These are phyloP conservation scores for Cheumatopsyche charites DNA, from an alignment of 1,140 invertebrate species.

Conservation along the genomic window DNA sequence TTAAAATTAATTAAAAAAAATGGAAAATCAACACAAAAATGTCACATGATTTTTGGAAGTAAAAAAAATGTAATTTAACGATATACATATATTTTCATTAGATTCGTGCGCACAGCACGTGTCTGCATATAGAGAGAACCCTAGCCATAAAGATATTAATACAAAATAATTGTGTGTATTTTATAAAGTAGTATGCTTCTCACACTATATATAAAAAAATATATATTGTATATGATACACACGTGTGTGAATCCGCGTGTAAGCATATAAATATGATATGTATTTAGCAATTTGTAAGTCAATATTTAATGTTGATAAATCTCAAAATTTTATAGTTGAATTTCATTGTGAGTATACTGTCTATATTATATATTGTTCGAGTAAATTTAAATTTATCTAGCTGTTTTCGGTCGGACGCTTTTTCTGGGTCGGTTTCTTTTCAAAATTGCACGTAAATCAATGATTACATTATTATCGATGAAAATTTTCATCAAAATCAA, in stretches of 20 bases:
- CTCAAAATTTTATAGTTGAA: conserved; percentile 29
- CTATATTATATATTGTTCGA: conserved; percentile 1
- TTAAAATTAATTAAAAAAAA: too few relatives aligned
- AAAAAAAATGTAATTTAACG: too few relatives aligned
- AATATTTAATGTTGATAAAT: conserved; percentile 31
- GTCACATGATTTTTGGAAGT: conserved; percentile 14
- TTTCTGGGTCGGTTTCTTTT: background rate
- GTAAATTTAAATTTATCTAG: conserved; percentile 6
- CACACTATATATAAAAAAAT: background rate
- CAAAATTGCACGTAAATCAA: too few relatives aligned
- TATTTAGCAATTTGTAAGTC: conserved; percentile 28
- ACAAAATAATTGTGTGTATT: conserved; percentile 33
- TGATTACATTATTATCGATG: too few relatives aligned
- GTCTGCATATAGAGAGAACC: conserved; percentile 24
- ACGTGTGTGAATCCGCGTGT: too few relatives aligned
- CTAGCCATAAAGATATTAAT: conserved; percentile 31
- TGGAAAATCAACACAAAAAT: conserved; percentile 39
- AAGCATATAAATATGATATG: too few relatives aligned
- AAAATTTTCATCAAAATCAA: too few relatives aligned
- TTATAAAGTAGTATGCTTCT: conserved; percentile 29
- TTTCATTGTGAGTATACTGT: conserved; percentile 15
- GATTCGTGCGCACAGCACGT: conserved; percentile 31
- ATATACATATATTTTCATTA: conserved; percentile 36
- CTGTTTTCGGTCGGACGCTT: background rate
- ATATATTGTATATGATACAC: background rate